Percentiles rank a stretch among this genome's conserved stretches.
phyloP scores from a whole-genome alignment of 1,140 invertebrate genomes.

The Aphelinus atriplicis region DNA sequence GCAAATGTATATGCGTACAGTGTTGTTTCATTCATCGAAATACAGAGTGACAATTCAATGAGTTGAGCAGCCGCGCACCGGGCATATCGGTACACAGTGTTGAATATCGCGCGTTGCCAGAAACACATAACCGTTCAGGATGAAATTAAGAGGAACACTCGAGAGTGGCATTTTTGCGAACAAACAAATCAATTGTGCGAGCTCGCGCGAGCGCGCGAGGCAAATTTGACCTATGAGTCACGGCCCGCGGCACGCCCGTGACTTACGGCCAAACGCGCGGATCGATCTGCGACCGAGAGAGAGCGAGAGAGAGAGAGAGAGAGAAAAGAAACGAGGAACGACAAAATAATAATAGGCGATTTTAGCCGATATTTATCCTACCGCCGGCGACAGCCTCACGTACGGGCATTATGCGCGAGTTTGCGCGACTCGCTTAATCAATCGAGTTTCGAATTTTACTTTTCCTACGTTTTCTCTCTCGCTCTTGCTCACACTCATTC shows the following conservation, averaged over 20 bases:
- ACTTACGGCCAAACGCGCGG: conserved; percentile 32
- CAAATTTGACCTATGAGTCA: conserved; percentile 49
- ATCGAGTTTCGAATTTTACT: background rate
- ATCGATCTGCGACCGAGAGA: background rate
- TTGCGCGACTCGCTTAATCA: too few relatives aligned
- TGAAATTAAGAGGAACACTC: conserved; percentile 23
- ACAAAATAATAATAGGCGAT: conserved; percentile 31
- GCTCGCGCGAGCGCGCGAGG: conserved; percentile 8
- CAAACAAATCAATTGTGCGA: conserved; percentile 53
- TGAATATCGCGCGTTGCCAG: conserved; percentile 25
- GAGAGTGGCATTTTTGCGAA: conserved; percentile 45
- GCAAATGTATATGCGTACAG: too few relatives aligned
- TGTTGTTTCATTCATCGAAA: too few relatives aligned
- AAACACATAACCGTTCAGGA: conserved; percentile 25
- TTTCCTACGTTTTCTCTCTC: background rate
- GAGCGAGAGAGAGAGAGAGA: too few relatives aligned
- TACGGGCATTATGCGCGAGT: conserved; percentile 22
- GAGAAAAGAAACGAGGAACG: background rate
- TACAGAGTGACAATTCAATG: too few relatives aligned
- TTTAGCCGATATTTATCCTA: conserved; percentile 27
- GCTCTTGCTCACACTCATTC: too few relatives aligned
- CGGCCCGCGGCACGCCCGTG: conserved; percentile 15
- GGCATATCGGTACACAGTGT: too few relatives aligned
- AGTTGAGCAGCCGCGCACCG: too few relatives aligned
- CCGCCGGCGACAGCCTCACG: conserved; percentile 23